Conservation (phyloP, 1,140 invertebrate species). For the Anthonomus grandis region DNA sequence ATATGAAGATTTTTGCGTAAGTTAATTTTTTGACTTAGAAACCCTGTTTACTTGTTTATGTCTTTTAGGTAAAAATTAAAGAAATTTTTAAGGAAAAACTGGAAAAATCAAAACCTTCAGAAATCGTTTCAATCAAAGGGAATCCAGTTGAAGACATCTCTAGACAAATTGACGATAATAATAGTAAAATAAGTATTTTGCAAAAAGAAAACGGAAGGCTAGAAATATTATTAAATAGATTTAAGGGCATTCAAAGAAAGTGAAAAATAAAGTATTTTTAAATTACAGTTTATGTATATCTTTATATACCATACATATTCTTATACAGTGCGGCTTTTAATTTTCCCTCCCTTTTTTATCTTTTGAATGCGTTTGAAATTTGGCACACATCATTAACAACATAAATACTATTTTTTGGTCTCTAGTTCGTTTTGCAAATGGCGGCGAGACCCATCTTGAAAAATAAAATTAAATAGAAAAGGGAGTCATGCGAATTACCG, state of each 20-base stretch:
- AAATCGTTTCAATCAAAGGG: conserved; percentile 26
- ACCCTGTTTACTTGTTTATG: background rate
- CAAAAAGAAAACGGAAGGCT: conserved; percentile 31
- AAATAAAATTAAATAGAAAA: no score
- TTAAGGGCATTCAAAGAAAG: conserved; percentile 26
- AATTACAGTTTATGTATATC: no score
- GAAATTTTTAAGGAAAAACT: conserved; percentile 1
- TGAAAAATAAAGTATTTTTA: no score
- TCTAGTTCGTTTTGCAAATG: no score
- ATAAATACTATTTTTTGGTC: no score
- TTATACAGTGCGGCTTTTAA: no score
- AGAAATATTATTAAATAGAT: conserved; percentile 11
- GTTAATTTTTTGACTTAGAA: background rate
- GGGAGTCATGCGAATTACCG: no score
- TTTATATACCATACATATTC: no score
- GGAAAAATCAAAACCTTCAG: background rate
- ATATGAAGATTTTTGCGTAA: conserved; percentile 11
- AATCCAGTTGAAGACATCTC: conserved; percentile 34
- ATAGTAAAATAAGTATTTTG: conserved; percentile 29
- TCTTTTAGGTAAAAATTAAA: conserved; percentile 2
- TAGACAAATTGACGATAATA: conserved; percentile 35
- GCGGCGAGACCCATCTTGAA: no score
- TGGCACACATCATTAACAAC: no score
- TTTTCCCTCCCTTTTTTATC: no score
- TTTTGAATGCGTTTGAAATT: no score